phyloP scores from a whole-genome alignment of 1,140 invertebrate genomes.

The Rhynchophorus ferrugineus region DNA sequence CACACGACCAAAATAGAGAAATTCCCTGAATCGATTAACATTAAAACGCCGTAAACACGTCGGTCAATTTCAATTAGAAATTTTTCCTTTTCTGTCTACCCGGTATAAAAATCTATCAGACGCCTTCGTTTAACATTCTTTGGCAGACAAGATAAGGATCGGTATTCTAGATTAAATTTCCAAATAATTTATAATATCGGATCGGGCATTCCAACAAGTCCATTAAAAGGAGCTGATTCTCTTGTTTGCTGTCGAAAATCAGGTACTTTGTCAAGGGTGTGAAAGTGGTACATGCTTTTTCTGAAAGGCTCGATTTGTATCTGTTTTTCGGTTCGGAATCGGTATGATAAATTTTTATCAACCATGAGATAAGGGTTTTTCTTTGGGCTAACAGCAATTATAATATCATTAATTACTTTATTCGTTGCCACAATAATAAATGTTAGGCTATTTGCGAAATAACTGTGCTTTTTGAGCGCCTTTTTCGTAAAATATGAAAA shows the following conservation, averaged over 20 bases:
- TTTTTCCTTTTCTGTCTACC: not conserved
- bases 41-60: too few species aligned
- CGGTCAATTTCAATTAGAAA: not conserved
- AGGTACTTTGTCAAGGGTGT: not conserved
- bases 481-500: too few species aligned
- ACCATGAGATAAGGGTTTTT: too few species aligned
- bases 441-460: too few species aligned
- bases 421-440: too few species aligned
- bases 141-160: not conserved
- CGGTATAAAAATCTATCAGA: not conserved
- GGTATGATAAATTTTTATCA: not conserved
- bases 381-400: too few species aligned
- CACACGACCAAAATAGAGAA: too few species aligned
- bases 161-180: not conserved
- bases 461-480: too few species aligned
- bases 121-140: not conserved
- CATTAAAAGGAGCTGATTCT: not conserved
- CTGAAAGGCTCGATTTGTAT: not conserved
- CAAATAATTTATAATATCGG: not conserved
- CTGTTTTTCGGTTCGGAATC: not conserved
- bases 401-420: too few species aligned
- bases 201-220: not conserved
- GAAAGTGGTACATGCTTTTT: not conserved
- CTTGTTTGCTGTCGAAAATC: not conserved
- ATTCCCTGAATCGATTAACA: too few species aligned